phyloP scores from a whole-genome alignment of 2,113 vertebrate genomes.

The Mesocricetus auratus region DNA sequence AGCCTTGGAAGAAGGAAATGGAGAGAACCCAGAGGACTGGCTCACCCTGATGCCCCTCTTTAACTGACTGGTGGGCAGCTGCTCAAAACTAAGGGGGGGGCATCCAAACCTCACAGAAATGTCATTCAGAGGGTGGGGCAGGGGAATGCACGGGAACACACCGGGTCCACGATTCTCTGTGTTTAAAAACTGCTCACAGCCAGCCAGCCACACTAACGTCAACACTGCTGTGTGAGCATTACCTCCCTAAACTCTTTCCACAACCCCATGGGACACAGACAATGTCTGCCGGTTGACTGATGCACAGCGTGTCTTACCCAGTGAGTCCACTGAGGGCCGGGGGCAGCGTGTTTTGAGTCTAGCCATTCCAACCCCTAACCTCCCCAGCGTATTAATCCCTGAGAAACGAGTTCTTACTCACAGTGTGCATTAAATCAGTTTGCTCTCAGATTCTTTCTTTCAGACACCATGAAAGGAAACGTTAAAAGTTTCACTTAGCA shows the following conservation, averaged over 20 bases:
- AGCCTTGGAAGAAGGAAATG: background rate
- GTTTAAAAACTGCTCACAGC: background rate
- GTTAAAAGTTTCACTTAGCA: conserved; percentile 26
- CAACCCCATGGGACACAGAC: background rate
- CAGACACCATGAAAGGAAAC: conserved; percentile 27
- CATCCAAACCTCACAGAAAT: background rate
- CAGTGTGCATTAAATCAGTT: background rate
- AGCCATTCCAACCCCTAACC: background rate
- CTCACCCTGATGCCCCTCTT: background rate
- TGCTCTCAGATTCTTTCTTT: conserved; percentile 23
- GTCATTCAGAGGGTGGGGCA: too few relatives aligned
- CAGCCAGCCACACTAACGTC: background rate
- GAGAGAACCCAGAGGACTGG: background rate
- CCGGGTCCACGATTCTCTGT: background rate
- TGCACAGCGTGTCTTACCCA: background rate
- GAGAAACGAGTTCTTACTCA: background rate
- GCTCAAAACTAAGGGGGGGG: background rate
- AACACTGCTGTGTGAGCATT: background rate
- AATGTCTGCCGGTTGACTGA: background rate
- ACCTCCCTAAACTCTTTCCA: background rate
- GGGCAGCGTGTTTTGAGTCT: background rate
- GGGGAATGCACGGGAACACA: background rate
- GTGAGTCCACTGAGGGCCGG: background rate
- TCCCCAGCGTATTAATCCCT: background rate
- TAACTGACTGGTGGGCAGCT: background rate